Evolutionary conservation across 2,888 invertebrate species (phyloP), one percentile per base, ranked within the genome.

Genomic region (Podotricha telesiphe): DNA sequence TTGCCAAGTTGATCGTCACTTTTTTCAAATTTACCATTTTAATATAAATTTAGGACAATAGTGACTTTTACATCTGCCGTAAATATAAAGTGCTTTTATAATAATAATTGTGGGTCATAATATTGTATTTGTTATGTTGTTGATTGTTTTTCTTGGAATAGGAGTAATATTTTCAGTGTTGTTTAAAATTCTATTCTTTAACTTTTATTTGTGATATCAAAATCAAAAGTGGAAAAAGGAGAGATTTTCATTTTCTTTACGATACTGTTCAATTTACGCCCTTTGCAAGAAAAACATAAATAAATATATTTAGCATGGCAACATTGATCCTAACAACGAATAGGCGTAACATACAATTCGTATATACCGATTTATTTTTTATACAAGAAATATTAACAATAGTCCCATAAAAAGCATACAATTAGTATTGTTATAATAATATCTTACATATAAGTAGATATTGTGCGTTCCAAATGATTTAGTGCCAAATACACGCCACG

Each of bases 381-480:
- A 59, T 45, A 59, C 45, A 59, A 45, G 19, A 45, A 45, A 8
- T 45, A 45, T 65, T 56, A 55, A 17, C 17, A 65, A 20, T 17
- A 17, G 69, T 20, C 10, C 37, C 37, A 34, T 20, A 62, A 48
- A 47, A 40, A 68, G 67, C 64, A 68, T 68, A 63, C 67, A 63
- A 78, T 81, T 82, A 84, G 79, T 82, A 82, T 80, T 78, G 78
- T 79, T 79, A 81, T 79, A 83, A 78, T 37, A 55, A 55, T 76
- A 78, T 56, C 72, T 83, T 83, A 79, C 83, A 81, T 80, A 70
- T 79, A 79, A 77, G 78, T 89, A 89, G 87, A 87, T 88, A 82
- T 82, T 86, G 85, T 84, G 87, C 86, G 86, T 91, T 87, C 90
- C 91, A 91, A 92, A 91, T 89, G 85, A 85, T 83, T 83, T 86